A percentile compares a stretch with the other conserved stretches of the same genome.
Evolutionary conservation across 1,140 invertebrate genomes (phyloP).

Genomic region (Vanessa tameamea): DNA sequence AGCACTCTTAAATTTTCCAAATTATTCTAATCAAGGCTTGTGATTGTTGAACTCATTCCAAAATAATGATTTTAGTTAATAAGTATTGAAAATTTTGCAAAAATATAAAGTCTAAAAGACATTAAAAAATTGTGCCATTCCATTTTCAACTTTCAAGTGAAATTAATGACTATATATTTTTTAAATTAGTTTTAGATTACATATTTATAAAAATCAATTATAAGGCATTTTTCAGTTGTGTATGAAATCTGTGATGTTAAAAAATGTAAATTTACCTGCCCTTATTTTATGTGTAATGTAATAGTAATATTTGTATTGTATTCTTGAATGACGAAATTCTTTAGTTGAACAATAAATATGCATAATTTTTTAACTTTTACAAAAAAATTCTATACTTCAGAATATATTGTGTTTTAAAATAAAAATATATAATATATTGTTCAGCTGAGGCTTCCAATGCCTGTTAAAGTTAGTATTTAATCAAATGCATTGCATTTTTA

Average conservation of each 20-base stretch:
- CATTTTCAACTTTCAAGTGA: slow-evolving; percentile 10
- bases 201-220: slow-evolving; percentile 7
- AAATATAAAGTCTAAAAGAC: slow-evolving; percentile 32
- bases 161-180: background rate
- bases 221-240: slow-evolving; percentile 14
- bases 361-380: slow-evolving; percentile 3
- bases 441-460: background rate
- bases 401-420: background rate
- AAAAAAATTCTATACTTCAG: background rate
- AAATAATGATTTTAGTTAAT: slow-evolving; percentile 43
- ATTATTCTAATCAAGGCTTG: slow-evolving; percentile 57
- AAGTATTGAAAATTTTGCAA: slow-evolving; percentile 23
- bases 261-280: slow-evolving; percentile 14
- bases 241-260: slow-evolving; percentile 27
- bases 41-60: slow-evolving; percentile 70
- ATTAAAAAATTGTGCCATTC: slow-evolving; percentile 36
- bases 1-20: slow-evolving; percentile 8
- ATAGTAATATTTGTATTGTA: slow-evolving; percentile 11
- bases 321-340: slow-evolving; percentile 8
- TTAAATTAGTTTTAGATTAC: slow-evolving; percentile 13
- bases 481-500: background rate
- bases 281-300: slow-evolving; percentile 21
- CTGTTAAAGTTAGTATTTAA: background rate
- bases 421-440: background rate
- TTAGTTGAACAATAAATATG: slow-evolving; percentile 19